These are phyloP conservation scores for Glaucopsyche alexis DNA, from an alignment of 2,888 invertebrate genomes.

Conservation along the genomic window DNA sequence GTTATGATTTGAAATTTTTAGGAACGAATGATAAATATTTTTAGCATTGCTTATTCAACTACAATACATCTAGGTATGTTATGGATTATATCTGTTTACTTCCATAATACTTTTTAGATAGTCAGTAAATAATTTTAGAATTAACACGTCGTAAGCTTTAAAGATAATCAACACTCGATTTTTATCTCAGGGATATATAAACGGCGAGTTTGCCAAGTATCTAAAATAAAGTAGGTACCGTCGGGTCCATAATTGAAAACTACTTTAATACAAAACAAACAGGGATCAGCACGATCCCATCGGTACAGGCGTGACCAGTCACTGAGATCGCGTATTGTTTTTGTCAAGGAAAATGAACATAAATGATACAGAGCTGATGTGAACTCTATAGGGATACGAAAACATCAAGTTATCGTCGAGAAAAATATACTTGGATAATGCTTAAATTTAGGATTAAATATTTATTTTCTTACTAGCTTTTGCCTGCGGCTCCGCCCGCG, in stretches of 20 bases:
- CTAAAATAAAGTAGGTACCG: not conserved
- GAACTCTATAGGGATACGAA: not conserved
- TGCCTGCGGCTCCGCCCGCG: no score
- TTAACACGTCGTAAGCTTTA: no score
- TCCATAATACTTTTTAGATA: no score
- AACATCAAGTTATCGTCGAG: not conserved
- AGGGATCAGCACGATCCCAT: constrained; percentile 35
- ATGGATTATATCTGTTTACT: no score
- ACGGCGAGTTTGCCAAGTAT: not conserved
- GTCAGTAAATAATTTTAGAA: no score
- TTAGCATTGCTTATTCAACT: no score
- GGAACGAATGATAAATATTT: no score
- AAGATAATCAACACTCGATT: not conserved
- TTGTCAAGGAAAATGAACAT: constrained; percentile 13
- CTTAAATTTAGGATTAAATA: not conserved
- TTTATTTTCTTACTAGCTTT: no score
- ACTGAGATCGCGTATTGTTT: constrained; percentile 15
- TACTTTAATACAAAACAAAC: constrained; percentile 34
- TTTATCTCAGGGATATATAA: not conserved
- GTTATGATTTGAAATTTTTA: not conserved
- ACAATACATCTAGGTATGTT: no score
- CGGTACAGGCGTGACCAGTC: constrained; percentile 37
- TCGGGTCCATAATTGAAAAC: constrained; percentile 24
- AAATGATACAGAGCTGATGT: constrained; percentile 5
- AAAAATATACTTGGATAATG: not conserved